A percentile compares a stretch with the other conserved stretches of the same genome.
Evolutionary conservation across 2,113 vertebrate genomes (phyloP).

Genomic region (Mobula hypostoma): DNA sequence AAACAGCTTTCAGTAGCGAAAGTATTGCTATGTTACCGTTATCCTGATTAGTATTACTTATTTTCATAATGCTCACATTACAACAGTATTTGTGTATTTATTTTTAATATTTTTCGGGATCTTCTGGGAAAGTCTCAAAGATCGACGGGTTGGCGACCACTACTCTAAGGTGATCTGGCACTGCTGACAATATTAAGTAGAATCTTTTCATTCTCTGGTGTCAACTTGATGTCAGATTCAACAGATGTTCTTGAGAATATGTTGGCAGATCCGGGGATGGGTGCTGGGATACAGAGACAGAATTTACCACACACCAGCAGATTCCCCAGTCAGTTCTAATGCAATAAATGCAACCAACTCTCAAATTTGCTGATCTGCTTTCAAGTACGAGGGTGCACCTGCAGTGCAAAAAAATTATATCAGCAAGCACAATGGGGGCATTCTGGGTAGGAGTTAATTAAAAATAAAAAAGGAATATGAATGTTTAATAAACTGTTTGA

Average conservation of each 20-base stretch:
- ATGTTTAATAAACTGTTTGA: not conserved
- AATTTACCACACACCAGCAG: not conserved
- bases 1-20: too few relatives aligned
- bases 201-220: not conserved
- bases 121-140: too few relatives aligned
- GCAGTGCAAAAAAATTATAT: not conserved
- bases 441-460: conserved; percentile 5
- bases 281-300: not conserved
- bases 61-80: too few relatives aligned
- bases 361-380: not conserved
- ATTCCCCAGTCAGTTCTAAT: not conserved
- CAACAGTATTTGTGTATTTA: too few relatives aligned
- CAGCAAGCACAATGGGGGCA: not conserved
- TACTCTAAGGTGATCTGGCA: not conserved
- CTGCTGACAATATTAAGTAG: not conserved
- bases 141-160: too few relatives aligned
- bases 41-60: too few relatives aligned
- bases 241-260: not conserved
- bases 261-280: not conserved
- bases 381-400: not conserved
- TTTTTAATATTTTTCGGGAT: too few relatives aligned
- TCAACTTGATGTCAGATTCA: not conserved
- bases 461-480: not conserved
- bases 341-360: not conserved
- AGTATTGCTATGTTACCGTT: too few relatives aligned